phyloP scores from a whole-genome alignment of 1,140 invertebrate genomes.

The Periplaneta americana region DNA sequence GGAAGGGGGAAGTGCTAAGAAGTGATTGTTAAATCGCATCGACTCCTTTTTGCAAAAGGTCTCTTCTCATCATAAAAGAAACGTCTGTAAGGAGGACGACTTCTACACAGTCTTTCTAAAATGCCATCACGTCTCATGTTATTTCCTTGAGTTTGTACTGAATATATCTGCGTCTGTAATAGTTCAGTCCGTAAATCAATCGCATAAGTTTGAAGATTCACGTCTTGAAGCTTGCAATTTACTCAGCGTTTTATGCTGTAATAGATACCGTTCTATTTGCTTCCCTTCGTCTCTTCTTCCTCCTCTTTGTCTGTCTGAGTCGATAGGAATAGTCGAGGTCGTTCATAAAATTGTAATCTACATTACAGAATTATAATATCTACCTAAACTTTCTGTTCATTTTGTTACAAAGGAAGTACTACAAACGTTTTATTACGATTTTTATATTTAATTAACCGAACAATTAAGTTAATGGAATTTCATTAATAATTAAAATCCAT shows the following conservation, averaged over 20 bases:
- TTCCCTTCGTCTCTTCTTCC: background rate
- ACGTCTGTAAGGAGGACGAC: background rate
- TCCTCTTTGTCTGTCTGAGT: too few relatives aligned
- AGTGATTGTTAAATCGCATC: too few relatives aligned
- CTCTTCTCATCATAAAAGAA: background rate
- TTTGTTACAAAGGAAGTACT: too few relatives aligned
- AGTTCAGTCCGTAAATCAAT: background rate
- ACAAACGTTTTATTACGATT: too few relatives aligned
- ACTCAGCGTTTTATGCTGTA: background rate
- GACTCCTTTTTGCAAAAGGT: background rate
- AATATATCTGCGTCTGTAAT: background rate
- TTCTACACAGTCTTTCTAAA: background rate
- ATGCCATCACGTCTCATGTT: background rate
- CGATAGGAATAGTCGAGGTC: too few relatives aligned
- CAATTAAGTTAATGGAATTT: too few relatives aligned
- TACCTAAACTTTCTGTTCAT: too few relatives aligned
- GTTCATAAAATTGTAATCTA: too few relatives aligned
- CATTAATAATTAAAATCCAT: too few relatives aligned
- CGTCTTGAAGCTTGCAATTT: background rate
- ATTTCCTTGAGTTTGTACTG: background rate
- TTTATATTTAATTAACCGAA: too few relatives aligned
- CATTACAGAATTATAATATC: too few relatives aligned
- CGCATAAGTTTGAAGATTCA: background rate
- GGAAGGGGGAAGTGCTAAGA: background rate
- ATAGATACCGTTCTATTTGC: background rate